Evolutionary conservation across 2,113 vertebrate species (phyloP), one percentile per base, ranked within the genome.

Genomic region (Ursus arctos): DNA sequence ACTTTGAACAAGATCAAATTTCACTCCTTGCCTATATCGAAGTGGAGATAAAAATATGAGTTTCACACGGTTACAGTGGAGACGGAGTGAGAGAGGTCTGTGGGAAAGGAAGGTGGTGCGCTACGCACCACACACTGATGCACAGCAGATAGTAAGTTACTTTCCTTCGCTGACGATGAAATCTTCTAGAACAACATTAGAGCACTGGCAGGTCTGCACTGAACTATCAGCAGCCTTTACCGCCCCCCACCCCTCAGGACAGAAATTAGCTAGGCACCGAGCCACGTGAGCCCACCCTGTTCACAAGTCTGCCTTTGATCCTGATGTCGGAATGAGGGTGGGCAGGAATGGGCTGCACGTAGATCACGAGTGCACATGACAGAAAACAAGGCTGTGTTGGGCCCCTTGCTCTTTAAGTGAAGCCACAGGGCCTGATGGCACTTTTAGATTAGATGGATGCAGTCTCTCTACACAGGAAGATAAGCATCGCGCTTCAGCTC

Each of bases 381-480:
- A 72, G 19, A 47, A 36, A 88, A 31, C 1, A 2, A 88, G 63
- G 33, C 65, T 36, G 74, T 5, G 7, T 13, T 3, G 0, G 76
- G 76, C 16, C 51, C 49, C 53, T 84, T 97, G 63, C 94, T 94
- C 77, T 88, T 40, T 65, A 94, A 79, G 51, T 55, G 26, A 63
- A 63, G 2, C 24, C 59, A 59, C 14, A 15, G 43, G 59, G 40
- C 36, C 40, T 53, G 80, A 96, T 84, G 59, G 11, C 40, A 47
- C 53, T 43, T 80, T 49, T 53, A 67, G 86, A 82, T 95, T 43
- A 86, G 26, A 69, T 16, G 53, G 53, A 12, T 57, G 49, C 57
- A 18, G 15, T 76, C 40, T 36, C 61, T 26, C 84, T 93, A 53
- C 43, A 31, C 43, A 69, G 47, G 31, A 81, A 57, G 83, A 47